Percentiles rank a stretch among this genome's conserved stretches.
These are phyloP conservation scores for Tolypeutes matacus DNA, from an alignment of 2,797 vertebrate genomes.

Conservation along the genomic window DNA sequence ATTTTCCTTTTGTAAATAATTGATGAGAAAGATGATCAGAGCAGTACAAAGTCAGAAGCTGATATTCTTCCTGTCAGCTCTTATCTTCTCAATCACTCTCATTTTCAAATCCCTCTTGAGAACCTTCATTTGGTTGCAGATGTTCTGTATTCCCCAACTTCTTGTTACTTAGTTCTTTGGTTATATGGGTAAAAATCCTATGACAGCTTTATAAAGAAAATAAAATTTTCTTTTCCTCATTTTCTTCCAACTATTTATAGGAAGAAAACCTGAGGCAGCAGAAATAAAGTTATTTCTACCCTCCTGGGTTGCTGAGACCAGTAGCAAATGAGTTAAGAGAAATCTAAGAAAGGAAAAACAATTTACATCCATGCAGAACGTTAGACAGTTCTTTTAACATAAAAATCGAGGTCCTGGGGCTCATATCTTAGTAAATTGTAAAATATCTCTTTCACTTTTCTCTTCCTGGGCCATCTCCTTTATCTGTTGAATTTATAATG, in stretches of 20 bases:
- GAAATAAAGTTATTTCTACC: conserved; percentile 55
- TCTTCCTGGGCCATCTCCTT: background rate
- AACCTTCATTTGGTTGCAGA: conserved; percentile 62
- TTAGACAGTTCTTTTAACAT: conserved; percentile 59
- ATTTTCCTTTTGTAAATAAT: conserved; percentile 88
- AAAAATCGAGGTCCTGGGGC: background rate
- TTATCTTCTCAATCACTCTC: conserved; percentile 24
- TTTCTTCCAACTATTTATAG: conserved; percentile 60
- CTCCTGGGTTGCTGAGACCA: background rate
- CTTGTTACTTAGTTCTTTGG: conserved; percentile 63
- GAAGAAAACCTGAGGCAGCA: conserved; percentile 67
- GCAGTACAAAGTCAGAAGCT: conserved; percentile 65
- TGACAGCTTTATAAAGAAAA: conserved; percentile 62
- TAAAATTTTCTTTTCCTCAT: background rate
- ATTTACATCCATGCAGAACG: background rate
- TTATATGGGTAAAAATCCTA: conserved; percentile 61
- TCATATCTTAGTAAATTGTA: background rate
- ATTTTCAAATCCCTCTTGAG: conserved; percentile 16
- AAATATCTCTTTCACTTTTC: background rate
- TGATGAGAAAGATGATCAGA: conserved; percentile 85
- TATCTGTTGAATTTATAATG: background rate
- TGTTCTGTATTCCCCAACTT: conserved; percentile 67
- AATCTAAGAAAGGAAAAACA: conserved; percentile 41
- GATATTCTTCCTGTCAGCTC: conserved; percentile 73
- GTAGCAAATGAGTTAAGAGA: conserved; percentile 58